phyloP scores from a whole-genome alignment of 2,888 invertebrate genomes.

The Alsophila aescularia region DNA sequence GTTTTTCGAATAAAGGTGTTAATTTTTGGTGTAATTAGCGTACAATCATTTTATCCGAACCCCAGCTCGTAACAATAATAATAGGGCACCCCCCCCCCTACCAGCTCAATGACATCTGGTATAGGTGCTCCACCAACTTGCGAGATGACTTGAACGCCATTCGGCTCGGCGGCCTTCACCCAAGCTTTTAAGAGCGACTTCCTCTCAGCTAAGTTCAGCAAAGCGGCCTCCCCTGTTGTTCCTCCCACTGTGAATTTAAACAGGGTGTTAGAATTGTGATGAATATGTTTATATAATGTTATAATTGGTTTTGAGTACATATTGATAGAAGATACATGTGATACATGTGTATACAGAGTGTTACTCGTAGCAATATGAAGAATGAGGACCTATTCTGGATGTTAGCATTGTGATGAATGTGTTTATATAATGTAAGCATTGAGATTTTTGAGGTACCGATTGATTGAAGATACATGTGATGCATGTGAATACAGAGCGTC shows the following conservation, averaged over 20 bases:
- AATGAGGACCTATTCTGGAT: too few species aligned
- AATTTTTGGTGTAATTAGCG: too few species aligned
- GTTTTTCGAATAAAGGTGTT: too few species aligned
- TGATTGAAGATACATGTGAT: too few species aligned
- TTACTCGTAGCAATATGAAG: too few species aligned
- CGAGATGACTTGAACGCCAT: slow-evolving; percentile 86
- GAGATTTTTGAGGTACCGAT: too few species aligned
- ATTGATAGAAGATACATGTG: too few species aligned
- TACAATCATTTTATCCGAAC: too few species aligned
- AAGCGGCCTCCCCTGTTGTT: slow-evolving; percentile 90
- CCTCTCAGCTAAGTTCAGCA: slow-evolving; percentile 87
- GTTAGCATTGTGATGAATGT: not conserved
- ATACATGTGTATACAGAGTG: too few species aligned
- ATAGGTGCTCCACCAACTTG: slow-evolving; percentile 89
- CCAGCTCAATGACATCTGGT: slow-evolving; percentile 88
- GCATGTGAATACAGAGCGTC: too few species aligned
- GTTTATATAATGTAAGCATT: not conserved
- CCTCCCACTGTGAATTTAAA: slow-evolving; percentile 88
- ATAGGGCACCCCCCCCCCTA: slow-evolving; percentile 46
- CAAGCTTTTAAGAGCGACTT: slow-evolving; percentile 87
- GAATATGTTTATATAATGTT: not conserved
- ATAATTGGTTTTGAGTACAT: too few species aligned
- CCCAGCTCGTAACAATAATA: too few species aligned
- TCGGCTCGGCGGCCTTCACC: slow-evolving; percentile 81
- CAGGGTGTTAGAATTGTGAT: not conserved